These are phyloP conservation scores for Xenops minutus DNA, from an alignment of 2,797 vertebrate species.

Conservation along the genomic window DNA sequence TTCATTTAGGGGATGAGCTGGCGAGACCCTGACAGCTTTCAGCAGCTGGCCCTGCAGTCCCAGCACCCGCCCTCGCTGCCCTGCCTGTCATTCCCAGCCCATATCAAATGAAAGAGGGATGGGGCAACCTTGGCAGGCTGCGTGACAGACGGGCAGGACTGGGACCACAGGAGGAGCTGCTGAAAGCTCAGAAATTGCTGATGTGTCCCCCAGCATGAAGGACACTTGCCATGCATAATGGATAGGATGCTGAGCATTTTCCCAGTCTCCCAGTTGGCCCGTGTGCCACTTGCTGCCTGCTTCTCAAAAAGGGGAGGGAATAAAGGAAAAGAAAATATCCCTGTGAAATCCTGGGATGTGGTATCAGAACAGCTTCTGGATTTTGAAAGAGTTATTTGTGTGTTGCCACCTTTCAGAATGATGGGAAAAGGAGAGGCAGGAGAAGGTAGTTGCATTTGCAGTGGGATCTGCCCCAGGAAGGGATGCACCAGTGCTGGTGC, in stretches of 20 bases:
- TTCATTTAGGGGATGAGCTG: neutral
- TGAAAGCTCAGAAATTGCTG: slow-evolving; percentile 53
- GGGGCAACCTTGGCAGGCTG: slow-evolving; percentile 28
- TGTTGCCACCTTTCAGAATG: neutral
- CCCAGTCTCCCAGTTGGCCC: neutral
- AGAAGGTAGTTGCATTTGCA: neutral
- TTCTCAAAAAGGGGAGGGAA: neutral
- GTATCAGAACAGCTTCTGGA: neutral
- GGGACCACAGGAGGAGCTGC: slow-evolving; percentile 47
- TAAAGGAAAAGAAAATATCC: neutral
- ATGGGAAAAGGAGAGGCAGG: neutral
- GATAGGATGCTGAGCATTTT: slow-evolving; percentile 31
- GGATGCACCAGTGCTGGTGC: neutral
- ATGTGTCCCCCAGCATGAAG: slow-evolving; percentile 19
- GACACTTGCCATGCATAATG: slow-evolving; percentile 31
- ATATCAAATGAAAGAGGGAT: slow-evolving; percentile 31
- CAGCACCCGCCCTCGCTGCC: neutral
- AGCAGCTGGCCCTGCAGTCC: neutral
- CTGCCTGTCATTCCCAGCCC: slow-evolving; percentile 25
- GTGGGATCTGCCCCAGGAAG: neutral
- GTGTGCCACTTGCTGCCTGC: neutral
- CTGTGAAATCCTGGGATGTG: neutral
- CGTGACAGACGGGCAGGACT: neutral
- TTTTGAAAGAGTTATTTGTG: neutral
- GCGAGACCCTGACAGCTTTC: slow-evolving; percentile 36